Percentiles rank a stretch among this genome's conserved stretches.
phyloP scores from a whole-genome alignment of 2,797 vertebrate genomes.

The Spheniscus humboldti region DNA sequence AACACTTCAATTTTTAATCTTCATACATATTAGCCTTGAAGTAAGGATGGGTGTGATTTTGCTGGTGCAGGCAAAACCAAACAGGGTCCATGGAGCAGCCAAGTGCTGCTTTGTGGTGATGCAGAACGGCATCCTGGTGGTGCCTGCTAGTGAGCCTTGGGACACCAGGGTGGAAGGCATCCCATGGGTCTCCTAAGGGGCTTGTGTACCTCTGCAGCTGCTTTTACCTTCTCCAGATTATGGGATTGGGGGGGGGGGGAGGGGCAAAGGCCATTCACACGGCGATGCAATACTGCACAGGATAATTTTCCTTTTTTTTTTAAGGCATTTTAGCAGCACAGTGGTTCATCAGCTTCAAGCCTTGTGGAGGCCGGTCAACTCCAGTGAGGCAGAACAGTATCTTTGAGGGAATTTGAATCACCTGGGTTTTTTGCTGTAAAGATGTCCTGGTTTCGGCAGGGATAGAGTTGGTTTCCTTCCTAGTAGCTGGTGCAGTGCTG shows the following conservation, averaged over 20 bases:
- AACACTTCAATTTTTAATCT: neutral
- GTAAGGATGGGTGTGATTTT: neutral
- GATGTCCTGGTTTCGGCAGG: neutral
- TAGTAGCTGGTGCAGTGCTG: too few species aligned
- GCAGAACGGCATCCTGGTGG: fast-evolving
- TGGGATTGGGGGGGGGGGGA: neutral
- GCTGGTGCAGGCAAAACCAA: neutral
- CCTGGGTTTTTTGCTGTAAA: neutral
- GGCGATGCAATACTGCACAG: neutral
- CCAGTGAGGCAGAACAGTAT: neutral
- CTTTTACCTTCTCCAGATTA: neutral
- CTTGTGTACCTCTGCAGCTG: neutral
- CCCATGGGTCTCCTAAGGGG: neutral
- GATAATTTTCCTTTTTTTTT: neutral
- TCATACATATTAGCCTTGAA: neutral
- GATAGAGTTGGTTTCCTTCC: too few species aligned
- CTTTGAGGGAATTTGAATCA: neutral
- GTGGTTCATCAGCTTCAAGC: neutral
- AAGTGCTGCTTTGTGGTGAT: neutral
- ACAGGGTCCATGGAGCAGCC: neutral
- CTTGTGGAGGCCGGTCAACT: neutral
- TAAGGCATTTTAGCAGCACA: neutral
- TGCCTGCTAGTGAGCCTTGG: neutral
- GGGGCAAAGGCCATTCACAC: neutral
- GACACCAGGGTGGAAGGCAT: neutral